Conservation (phyloP, 2,888 invertebrate genomes). For the Hanleya hanleyi region DNA sequence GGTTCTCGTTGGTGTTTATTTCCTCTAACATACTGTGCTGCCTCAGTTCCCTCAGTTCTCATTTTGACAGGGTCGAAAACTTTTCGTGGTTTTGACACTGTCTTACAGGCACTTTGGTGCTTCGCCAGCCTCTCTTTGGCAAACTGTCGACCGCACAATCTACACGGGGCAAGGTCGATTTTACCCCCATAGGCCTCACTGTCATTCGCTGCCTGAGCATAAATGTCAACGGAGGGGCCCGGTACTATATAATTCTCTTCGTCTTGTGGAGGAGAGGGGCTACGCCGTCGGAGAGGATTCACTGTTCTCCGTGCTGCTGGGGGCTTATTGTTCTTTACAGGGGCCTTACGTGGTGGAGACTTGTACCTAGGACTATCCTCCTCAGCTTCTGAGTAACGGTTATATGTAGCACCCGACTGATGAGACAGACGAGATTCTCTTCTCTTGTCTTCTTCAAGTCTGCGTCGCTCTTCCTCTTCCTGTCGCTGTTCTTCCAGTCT, state of each 20-base stretch:
- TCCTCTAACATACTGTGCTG: conserved; percentile 81
- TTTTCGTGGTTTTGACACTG: conserved; percentile 63
- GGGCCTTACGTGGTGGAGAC: not conserved
- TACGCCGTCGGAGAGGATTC: not conserved
- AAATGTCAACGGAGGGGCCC: conserved; percentile 23
- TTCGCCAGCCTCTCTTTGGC: conserved; percentile 81
- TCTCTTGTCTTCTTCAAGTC: conserved; percentile 31
- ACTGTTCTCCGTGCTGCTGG: not conserved
- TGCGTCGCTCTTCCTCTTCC: conserved; percentile 19
- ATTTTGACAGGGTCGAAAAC: conserved; percentile 67
- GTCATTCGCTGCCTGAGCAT: conserved; percentile 37
- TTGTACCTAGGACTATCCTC: not conserved
- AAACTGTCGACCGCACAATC: conserved; percentile 86
- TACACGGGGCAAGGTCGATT: conserved; percentile 78
- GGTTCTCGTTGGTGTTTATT: conserved; percentile 64
- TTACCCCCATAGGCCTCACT: conserved; percentile 6
- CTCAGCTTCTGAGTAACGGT: not conserved
- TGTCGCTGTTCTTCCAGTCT: conserved; percentile 37
- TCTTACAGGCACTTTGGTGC: conserved; percentile 65
- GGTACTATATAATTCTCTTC: not conserved
- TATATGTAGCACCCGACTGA: not conserved
- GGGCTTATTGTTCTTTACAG: too few relatives aligned
- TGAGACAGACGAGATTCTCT: not conserved
- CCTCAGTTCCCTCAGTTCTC: conserved; percentile 86
- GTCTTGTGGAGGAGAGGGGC: not conserved